A percentile compares a stretch with the other conserved stretches of the same genome.
phyloP scores from a whole-genome alignment of 2,888 invertebrate genomes.

The Falcaria lacertinaria region DNA sequence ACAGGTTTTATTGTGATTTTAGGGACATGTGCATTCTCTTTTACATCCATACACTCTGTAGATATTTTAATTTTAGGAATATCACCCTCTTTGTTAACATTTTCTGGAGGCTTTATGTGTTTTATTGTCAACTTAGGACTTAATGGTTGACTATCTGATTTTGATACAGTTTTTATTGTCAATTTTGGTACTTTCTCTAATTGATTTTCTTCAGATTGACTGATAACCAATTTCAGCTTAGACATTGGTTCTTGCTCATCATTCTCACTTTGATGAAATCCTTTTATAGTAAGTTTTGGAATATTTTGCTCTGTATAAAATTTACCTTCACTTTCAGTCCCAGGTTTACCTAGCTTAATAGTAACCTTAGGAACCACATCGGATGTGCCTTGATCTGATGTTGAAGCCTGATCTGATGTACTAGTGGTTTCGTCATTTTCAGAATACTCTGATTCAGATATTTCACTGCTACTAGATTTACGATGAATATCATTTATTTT shows the following conservation, averaged over 20 bases:
- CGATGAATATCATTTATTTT: constrained; percentile 68
- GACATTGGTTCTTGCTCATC: constrained; percentile 51
- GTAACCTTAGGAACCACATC: constrained; percentile 70
- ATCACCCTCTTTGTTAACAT: constrained; percentile 35
- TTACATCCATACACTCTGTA: constrained; percentile 46
- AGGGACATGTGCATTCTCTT: constrained; percentile 70
- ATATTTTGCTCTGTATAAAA: constrained; percentile 68
- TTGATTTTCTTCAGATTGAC: constrained; percentile 55
- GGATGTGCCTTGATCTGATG: constrained; percentile 59
- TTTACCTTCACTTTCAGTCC: constrained; percentile 65
- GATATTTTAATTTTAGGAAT: constrained; percentile 49
- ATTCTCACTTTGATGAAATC: constrained; percentile 54
- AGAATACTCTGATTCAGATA: constrained; percentile 75
- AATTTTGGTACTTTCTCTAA: constrained; percentile 66
- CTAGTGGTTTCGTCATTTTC: constrained; percentile 77
- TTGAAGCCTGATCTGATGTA: constrained; percentile 63
- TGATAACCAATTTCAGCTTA: constrained; percentile 62
- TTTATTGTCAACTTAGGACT: constrained; percentile 76
- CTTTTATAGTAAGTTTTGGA: constrained; percentile 68
- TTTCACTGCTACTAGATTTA: constrained; percentile 75
- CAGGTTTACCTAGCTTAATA: constrained; percentile 69
- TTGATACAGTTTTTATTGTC: constrained; percentile 64
- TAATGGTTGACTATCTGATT: constrained; percentile 57
- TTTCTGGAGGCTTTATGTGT: constrained; percentile 61
- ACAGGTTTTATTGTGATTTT: constrained; percentile 80